phyloP scores from a whole-genome alignment of 2,797 vertebrate genomes.

The Cuculus canorus region DNA sequence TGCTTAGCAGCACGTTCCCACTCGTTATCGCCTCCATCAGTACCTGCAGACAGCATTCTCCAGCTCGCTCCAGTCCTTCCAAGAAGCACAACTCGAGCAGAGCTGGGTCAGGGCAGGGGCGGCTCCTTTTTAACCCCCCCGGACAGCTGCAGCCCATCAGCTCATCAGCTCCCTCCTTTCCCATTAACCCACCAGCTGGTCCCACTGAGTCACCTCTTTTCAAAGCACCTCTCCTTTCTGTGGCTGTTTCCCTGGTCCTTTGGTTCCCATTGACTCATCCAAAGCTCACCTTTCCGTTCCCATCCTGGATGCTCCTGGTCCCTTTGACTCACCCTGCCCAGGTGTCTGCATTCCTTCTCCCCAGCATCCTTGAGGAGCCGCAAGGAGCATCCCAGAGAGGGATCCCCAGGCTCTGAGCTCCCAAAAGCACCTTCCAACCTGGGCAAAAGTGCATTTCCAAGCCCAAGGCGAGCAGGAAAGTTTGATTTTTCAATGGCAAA shows the following conservation, averaged over 20 bases:
- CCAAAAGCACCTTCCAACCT: background rate
- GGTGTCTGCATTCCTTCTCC: background rate
- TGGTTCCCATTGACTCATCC: slow-evolving; percentile 23
- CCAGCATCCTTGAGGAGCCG: background rate
- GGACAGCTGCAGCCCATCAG: background rate
- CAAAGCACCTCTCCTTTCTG: background rate
- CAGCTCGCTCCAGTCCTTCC: background rate
- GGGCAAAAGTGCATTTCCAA: fast-evolving
- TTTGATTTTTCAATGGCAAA: background rate
- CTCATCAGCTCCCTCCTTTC: background rate
- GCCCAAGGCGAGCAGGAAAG: background rate
- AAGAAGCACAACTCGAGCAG: fast-evolving
- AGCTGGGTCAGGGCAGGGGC: fast-evolving
- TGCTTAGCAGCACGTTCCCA: background rate
- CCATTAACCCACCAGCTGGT: background rate
- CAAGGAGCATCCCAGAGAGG: background rate
- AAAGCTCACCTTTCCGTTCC: background rate
- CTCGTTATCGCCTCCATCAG: background rate
- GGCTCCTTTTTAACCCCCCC: background rate
- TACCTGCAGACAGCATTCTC: background rate
- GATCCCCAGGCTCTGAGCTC: too few relatives aligned
- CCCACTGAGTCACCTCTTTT: background rate
- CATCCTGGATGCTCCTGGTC: background rate
- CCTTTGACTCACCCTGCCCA: background rate
- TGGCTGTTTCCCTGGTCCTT: background rate